These are phyloP conservation scores for Scomberomorus guttatus DNA, from an alignment of 2,797 vertebrate species.

Conservation along the genomic window DNA sequence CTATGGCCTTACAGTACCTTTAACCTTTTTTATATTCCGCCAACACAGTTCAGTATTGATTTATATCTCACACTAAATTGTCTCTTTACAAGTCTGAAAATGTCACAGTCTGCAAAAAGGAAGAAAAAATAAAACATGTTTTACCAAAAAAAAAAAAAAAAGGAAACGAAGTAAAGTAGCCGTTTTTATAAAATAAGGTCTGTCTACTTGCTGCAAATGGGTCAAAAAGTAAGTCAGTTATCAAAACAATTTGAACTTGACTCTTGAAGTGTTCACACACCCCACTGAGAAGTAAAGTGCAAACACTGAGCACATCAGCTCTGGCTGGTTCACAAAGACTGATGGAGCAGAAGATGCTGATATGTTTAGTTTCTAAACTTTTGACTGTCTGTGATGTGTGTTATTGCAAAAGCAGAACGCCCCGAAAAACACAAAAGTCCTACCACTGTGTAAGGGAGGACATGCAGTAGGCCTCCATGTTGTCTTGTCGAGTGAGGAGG, in stretches of 20 bases:
- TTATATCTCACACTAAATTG: neutral
- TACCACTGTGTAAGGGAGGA: conserved; percentile 50
- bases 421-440: conserved; percentile 51
- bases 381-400: conserved; percentile 52
- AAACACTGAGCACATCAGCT: conserved; percentile 58
- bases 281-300: conserved; percentile 36
- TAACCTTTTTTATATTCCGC: conserved; percentile 4
- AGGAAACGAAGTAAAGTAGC: neutral
- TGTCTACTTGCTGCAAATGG: conserved; percentile 2
- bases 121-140: neutral
- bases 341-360: conserved; percentile 38
- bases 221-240: neutral
- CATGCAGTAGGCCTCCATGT: conserved; percentile 44
- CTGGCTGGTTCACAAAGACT: conserved; percentile 46
- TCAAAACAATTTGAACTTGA: conserved; percentile 3
- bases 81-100: neutral
- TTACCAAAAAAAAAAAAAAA: neutral
- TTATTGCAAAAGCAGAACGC: conserved; percentile 42
- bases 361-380: conserved; percentile 61
- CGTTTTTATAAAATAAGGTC: neutral
- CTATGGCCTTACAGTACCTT: conserved; percentile 6
- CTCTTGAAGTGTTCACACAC: neutral
- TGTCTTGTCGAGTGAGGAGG: conserved; percentile 16
- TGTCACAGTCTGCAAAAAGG: neutral
- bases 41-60: neutral